A percentile compares a stretch with the other conserved stretches of the same genome.
These are phyloP conservation scores for Enteromius unitaeniatus DNA, from an alignment of 2,797 vertebrate species.

Conservation along the genomic window DNA sequence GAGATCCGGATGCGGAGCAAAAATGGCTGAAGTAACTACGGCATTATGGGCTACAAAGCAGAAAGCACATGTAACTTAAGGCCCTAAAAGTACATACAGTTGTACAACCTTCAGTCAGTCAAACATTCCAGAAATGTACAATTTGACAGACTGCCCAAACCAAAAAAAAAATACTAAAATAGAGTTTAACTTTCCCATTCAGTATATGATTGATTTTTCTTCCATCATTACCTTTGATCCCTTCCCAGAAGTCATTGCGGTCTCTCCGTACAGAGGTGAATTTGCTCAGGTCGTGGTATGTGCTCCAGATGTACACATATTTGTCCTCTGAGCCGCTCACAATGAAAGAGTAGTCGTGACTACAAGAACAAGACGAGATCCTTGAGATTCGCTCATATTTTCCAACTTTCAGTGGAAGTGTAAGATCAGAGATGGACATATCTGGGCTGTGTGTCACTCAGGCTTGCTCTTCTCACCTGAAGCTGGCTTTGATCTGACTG, in stretches of 20 bases:
- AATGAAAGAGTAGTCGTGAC: conserved; percentile 97
- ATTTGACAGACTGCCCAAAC: not conserved
- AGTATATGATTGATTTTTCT: not conserved
- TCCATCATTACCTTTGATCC: conserved; percentile 90
- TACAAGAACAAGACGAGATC: conserved; percentile 63
- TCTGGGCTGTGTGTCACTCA: not conserved
- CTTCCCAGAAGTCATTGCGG: conserved; percentile 99
- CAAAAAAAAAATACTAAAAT: not conserved
- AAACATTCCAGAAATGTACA: not conserved
- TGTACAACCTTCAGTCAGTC: not conserved
- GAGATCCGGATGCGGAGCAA: conserved; percentile 93
- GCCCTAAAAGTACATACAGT: not conserved
- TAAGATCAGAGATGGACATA: not conserved
- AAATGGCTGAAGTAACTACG: conserved; percentile 96
- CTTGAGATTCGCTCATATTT: not conserved
- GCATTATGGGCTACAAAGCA: conserved; percentile 91
- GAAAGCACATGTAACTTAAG: not conserved
- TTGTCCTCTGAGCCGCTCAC: conserved; percentile 98
- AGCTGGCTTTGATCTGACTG: conserved; percentile 99
- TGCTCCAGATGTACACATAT: conserved; percentile 99
- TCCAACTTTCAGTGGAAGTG: not conserved
- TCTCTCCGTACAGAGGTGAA: conserved; percentile 97
- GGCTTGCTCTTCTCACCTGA: conserved; percentile 83
- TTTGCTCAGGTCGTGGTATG: conserved; percentile 97
- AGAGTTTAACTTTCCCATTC: not conserved